phyloP scores from a whole-genome alignment of 2,888 invertebrate species.

The Chrysopilus asiliformis region DNA sequence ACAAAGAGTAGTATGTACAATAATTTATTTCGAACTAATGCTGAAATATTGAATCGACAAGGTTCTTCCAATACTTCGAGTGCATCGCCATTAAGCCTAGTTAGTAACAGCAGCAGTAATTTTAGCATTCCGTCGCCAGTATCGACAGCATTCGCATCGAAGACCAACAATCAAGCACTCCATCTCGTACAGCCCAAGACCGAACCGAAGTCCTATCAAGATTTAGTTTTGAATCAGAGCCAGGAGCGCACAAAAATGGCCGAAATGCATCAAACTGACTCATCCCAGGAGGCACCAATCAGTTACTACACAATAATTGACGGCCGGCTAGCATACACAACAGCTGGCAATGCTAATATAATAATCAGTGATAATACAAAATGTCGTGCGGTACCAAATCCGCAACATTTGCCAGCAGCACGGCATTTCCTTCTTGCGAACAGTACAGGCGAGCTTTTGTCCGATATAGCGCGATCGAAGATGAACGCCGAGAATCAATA shows the following conservation, averaged over 20 bases:
- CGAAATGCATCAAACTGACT: conserved; percentile 3
- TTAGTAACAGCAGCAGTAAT: conserved; percentile 9
- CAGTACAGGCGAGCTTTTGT: conserved; percentile 3
- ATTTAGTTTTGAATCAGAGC: conserved; percentile 37
- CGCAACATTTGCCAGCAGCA: conserved; percentile 1
- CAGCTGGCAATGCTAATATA: not conserved
- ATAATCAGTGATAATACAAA: no score
- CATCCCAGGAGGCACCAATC: conserved; percentile 2
- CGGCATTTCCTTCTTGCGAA: conserved; percentile 7
- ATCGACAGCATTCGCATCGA: conserved; percentile 33
- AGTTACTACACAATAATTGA: conserved; percentile 16
- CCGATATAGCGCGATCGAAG: no score
- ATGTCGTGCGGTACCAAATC: not conserved
- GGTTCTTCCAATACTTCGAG: no score
- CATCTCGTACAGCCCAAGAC: conserved; percentile 57
- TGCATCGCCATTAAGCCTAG: no score
- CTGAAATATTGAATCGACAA: no score
- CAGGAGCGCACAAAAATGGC: conserved; percentile 14
- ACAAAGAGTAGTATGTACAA: no score
- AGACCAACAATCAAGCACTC: conserved; percentile 21
- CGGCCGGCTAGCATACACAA: conserved; percentile 17
- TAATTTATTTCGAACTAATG: no score
- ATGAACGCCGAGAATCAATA: conserved; percentile 8
- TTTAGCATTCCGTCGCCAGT: conserved; percentile 7
- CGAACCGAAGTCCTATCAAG: conserved; percentile 65